A percentile compares a stretch with the other conserved stretches of the same genome.
phyloP scores from a whole-genome alignment of 2,797 vertebrate species.

The Apodemus agrarius region DNA sequence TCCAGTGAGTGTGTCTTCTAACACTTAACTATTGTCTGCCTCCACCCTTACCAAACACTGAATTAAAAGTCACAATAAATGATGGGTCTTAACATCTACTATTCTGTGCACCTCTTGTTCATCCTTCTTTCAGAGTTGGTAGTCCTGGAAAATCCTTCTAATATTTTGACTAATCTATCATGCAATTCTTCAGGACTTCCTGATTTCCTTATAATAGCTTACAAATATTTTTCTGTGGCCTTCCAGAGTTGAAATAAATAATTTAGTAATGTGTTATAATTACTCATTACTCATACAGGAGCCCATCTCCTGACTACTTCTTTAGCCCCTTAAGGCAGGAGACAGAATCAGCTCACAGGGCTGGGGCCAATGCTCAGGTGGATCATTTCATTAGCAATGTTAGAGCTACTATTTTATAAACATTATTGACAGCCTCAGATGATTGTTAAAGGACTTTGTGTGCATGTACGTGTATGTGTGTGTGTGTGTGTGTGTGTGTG shows the following conservation, averaged over 20 bases:
- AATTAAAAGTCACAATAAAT: neutral
- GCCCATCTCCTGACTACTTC: accelerated
- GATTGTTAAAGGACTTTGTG: neutral
- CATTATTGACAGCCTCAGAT: neutral
- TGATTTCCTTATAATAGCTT: neutral
- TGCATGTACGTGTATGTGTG: neutral
- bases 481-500: neutral
- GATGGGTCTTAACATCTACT: neutral
- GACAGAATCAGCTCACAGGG: neutral
- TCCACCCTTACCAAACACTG: accelerated
- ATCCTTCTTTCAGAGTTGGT: neutral
- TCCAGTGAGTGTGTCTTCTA: neutral
- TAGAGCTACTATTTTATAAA: neutral
- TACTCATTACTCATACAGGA: neutral
- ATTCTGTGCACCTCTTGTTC: neutral
- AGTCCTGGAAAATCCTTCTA: neutral
- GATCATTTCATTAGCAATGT: neutral
- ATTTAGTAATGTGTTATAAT: neutral
- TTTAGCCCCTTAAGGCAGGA: neutral
- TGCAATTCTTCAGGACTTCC: neutral
- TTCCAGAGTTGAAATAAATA: neutral
- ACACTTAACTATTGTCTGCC: neutral
- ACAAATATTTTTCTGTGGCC: neutral
- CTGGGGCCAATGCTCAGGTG: neutral
- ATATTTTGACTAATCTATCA: neutral